Evolutionary conservation across 2,797 vertebrate species (phyloP), one percentile per base, ranked within the genome.

Genomic region (Acanthurus lineatus): DNA sequence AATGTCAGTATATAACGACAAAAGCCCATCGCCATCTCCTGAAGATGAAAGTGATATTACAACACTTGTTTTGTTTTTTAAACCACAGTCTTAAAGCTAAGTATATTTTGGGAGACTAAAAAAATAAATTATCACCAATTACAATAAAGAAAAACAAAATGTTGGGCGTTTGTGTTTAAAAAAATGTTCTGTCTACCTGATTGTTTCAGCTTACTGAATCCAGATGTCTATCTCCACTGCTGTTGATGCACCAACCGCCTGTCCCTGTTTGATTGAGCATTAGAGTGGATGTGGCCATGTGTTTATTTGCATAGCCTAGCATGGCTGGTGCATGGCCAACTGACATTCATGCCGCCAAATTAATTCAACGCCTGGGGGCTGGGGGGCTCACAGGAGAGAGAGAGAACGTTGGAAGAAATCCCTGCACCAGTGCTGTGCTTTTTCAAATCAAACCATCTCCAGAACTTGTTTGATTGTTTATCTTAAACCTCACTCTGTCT

Each of bases 291-390:
- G 58, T 42, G 56, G 57, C 79, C 79, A 64, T 74, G 71, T 75
- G 79, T 83, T 82, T 85, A 84, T 89, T 78, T 85, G 76, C 81
- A 68, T 71, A 73, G 52, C 48, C 73, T 52, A 58, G 69, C 54
- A 56, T 35, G 28, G 59, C 79, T 77, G 81, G 79, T 84, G 65
- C 45, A 44, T 9, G 61, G 69, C 79, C 81, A 85, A 49, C 70
- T 70, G 73, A 52, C 63, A 77, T 16, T 66, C 54, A 70, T 15
- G 38, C 47, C 76, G 67, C 67, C 81, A 69, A 76, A 88, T 79
- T 16, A 82, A 78, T 77, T 73, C 64, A 72, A 64, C 12, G 35
- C 80, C 73, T 72, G 28, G 38, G 64, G 67, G 54, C 35, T 35
- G 32, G 32, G 47, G 53, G n/a, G 53, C 75, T 81, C 59, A 77